Conservation (phyloP, 1,140 invertebrate genomes). For the Venustaconcha ellipsiformis region DNA sequence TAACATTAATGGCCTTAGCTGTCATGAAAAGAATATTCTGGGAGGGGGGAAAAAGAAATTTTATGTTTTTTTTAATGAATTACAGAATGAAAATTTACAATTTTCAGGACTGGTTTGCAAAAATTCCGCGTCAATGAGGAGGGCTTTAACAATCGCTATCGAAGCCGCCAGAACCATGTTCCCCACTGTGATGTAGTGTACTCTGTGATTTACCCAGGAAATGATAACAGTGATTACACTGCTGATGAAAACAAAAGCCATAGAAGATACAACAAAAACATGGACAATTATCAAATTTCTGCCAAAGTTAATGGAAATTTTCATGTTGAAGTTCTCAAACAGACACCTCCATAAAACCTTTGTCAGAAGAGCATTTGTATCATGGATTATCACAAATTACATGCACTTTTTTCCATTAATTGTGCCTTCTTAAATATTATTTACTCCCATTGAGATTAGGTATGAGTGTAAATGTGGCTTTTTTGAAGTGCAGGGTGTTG, state of each 20-base stretch:
- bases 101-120: constrained; percentile 45
- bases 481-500: too few relatives aligned
- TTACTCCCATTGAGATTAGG: too few relatives aligned
- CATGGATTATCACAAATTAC: too few relatives aligned
- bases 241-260: constrained; percentile 48
- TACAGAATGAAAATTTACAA: constrained; percentile 22
- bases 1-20: too few relatives aligned
- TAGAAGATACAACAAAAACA: constrained; percentile 49
- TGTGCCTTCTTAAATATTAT: too few relatives aligned
- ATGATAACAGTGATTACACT: constrained; percentile 57
- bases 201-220: constrained; percentile 55
- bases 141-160: constrained; percentile 60
- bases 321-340: background rate
- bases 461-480: too few relatives aligned
- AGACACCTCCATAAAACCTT: too few relatives aligned
- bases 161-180: constrained; percentile 46
- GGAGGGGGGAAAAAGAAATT: too few relatives aligned
- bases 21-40: too few relatives aligned
- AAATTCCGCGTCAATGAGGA: constrained; percentile 61
- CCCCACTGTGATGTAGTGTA: constrained; percentile 58
- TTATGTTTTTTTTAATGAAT: too few relatives aligned
- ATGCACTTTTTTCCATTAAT: too few relatives aligned
- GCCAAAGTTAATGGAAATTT: constrained; percentile 10
- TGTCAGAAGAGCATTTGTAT: too few relatives aligned
- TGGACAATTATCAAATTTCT: constrained; percentile 53